These are phyloP conservation scores for Emmelina monodactyla DNA, from an alignment of 2,888 invertebrate genomes.

Conservation along the genomic window DNA sequence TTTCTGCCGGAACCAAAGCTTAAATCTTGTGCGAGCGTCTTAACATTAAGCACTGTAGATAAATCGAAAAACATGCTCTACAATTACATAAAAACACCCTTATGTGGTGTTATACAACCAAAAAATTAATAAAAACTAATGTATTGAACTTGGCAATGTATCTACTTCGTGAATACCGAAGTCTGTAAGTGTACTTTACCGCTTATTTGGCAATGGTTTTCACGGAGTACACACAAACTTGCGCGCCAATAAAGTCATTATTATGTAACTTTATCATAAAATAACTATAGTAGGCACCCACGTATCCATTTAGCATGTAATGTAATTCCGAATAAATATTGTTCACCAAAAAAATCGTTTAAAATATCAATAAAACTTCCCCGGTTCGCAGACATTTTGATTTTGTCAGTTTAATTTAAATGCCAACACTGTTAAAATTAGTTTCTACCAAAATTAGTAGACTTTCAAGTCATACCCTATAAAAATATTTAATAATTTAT, in stretches of 20 bases:
- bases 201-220: background rate
- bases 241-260: background rate
- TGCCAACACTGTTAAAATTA: background rate
- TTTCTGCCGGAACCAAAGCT: too few species aligned
- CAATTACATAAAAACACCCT: too few species aligned
- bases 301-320: background rate
- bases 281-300: background rate
- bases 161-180: too few species aligned
- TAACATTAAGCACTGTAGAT: too few species aligned
- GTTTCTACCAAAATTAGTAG: background rate
- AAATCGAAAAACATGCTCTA: too few species aligned
- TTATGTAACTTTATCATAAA: background rate
- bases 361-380: background rate
- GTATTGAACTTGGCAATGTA: too few species aligned
- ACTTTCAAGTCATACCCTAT: background rate
- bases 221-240: background rate
- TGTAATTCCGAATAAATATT: background rate
- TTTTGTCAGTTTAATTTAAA: background rate
- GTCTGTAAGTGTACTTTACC: too few species aligned
- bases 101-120: too few species aligned
- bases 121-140: too few species aligned
- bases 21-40: too few species aligned
- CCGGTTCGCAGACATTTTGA: background rate
- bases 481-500: background rate
- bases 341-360: too few species aligned